Percentiles rank a stretch among this genome's conserved stretches.
Evolutionary conservation across 2,113 vertebrate genomes (phyloP).

Genomic region (Semicossyphus pulcher): DNA sequence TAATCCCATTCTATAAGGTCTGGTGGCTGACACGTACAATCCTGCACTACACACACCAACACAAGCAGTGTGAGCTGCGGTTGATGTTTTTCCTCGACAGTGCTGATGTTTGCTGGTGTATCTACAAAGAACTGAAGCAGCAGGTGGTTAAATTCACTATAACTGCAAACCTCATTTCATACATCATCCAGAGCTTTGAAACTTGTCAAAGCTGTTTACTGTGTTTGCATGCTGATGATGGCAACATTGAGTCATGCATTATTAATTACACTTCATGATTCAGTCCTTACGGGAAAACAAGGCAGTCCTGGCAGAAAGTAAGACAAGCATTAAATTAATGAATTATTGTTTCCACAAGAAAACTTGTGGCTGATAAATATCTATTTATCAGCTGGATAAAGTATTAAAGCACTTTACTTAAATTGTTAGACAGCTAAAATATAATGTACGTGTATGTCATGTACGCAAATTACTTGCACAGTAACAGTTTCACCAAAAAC

Average conservation of each 20-base stretch:
- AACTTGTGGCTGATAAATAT: background rate
- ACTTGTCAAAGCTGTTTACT: constrained; percentile 12
- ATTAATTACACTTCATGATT: too few relatives aligned
- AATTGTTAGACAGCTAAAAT: too few relatives aligned
- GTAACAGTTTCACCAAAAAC: too few relatives aligned
- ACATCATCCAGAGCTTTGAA: background rate
- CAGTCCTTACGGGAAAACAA: too few relatives aligned
- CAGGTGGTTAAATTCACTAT: constrained; percentile 5
- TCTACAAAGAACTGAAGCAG: background rate
- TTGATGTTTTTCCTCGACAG: constrained; percentile 28
- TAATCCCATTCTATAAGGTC: constrained; percentile 55
- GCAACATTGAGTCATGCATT: background rate
- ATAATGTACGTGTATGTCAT: too few relatives aligned
- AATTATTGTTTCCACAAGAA: constrained; percentile 17
- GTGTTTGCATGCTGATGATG: background rate
- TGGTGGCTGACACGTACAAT: constrained; percentile 23
- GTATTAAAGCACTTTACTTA: too few relatives aligned
- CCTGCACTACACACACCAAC: background rate
- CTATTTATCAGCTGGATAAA: too few relatives aligned
- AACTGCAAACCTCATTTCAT: background rate
- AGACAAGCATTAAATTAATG: constrained; percentile 22
- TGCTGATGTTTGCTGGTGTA: background rate
- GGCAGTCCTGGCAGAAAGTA: background rate
- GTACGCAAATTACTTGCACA: too few relatives aligned
- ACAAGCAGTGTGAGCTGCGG: background rate